Conservation (phyloP, 2,888 invertebrate species). For the Amblyteles armatorius region DNA sequence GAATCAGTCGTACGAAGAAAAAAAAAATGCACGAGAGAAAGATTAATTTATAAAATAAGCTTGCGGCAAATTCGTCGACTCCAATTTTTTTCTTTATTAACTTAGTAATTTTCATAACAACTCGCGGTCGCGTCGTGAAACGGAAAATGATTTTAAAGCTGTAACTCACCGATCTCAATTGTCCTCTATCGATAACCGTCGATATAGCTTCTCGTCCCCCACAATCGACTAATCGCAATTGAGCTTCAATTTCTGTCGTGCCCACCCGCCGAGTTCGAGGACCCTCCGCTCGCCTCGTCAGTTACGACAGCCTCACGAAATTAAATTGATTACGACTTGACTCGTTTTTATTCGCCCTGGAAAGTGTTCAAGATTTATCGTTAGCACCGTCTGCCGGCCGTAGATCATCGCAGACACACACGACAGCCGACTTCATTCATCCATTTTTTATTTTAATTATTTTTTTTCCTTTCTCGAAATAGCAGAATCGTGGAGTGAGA, state of each 20-base stretch:
- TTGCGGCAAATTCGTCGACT: neutral
- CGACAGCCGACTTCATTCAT: neutral
- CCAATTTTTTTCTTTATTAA: neutral
- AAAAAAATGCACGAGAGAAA: neutral
- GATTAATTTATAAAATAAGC: neutral
- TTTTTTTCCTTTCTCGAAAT: neutral
- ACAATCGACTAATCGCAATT: neutral
- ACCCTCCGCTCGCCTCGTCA: neutral
- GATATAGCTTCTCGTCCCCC: neutral
- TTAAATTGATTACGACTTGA: slow-evolving; percentile 8
- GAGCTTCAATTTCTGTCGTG: slow-evolving; percentile 11
- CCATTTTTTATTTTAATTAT: no score
- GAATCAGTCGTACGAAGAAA: neutral
- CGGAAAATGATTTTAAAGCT: neutral
- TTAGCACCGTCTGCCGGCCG: neutral
- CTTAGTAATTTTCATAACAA: neutral
- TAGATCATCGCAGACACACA: neutral
- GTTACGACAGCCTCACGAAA: neutral
- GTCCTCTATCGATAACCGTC: neutral
- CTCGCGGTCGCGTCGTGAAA: neutral
- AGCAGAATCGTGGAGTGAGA: neutral
- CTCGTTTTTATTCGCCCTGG: neutral
- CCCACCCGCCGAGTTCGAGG: neutral
- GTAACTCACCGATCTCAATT: neutral
- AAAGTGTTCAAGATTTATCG: neutral